Evolutionary conservation across 2,113 vertebrate genomes (phyloP).

Genomic region (Paraplagusia blochii): DNA sequence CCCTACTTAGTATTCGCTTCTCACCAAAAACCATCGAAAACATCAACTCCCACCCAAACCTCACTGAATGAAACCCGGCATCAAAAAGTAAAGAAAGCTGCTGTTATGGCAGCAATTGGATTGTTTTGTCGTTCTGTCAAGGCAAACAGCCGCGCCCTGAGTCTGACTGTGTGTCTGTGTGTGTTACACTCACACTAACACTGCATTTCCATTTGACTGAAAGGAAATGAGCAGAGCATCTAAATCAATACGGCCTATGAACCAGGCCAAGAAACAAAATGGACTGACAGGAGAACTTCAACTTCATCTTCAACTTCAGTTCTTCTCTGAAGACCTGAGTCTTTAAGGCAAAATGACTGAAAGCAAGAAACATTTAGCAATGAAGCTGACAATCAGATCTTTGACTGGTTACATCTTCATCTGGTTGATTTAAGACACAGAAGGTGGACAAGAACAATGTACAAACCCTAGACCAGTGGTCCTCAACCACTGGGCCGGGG

Average conservation of each 20-base stretch:
- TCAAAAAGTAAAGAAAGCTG: neutral
- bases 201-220: neutral
- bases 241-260: conserved; percentile 28
- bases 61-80: neutral
- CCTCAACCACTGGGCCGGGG: too few species aligned
- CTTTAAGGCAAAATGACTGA: neutral
- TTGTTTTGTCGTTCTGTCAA: conserved; percentile 1
- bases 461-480: too few species aligned
- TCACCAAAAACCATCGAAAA: conserved; percentile 8
- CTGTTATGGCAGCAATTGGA: conserved; percentile 30
- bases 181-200: too few species aligned
- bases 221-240: conserved; percentile 5
- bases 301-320: neutral
- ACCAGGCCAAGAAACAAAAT: conserved; percentile 11
- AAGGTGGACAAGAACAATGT: too few species aligned
- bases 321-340: neutral
- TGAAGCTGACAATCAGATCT: too few species aligned
- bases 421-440: too few species aligned
- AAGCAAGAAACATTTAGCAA: too few species aligned
- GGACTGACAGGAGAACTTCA: neutral
- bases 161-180: conserved; percentile 12
- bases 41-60: conserved; percentile 6
- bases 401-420: too few species aligned
- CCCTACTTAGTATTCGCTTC: conserved; percentile 30
- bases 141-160: conserved; percentile 42